Base-by-base conservation (phyloP, 1,140 invertebrate species). In the Drosophila jambulina region DNA sequence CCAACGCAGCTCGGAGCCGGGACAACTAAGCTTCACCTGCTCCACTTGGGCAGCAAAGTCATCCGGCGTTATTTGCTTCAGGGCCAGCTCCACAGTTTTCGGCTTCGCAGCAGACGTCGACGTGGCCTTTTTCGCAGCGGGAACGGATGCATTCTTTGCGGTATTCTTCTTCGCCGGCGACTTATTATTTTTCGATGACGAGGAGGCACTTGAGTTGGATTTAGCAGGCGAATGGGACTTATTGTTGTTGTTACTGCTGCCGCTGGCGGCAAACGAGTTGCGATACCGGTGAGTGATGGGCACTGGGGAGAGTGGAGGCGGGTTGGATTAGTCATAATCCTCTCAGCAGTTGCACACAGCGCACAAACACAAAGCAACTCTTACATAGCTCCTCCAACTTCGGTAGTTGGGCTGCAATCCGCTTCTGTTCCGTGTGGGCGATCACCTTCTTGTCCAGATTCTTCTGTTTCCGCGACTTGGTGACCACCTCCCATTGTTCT, bases 401-500 rank as follows among this genome's bases (percentile, higher is more conserved):
- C 4, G 94, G 94, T 56, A 95, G 94, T 53, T 95, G 95, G 54
- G 94, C 94, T 79, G 94, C 94, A 59, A 93, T 93, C 63, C 95
- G 93, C 85, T 95, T 94, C 80, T 94, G 93, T 54, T 91, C 77
- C 68, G 93, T 93, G 45, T 92, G 93, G 36, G 90, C 93, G 5
- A 32, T 60, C 4, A 92, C 75, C 46, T 92, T 92, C 49, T 91
- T 92, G n/a, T 92, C 91, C 3, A 92, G 59, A 87, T 93, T 94
- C 79, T 95, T 95, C 46, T 95, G 95, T 75, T 96, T 96, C 76
- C 96, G 96, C 60, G 93, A 95, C 86, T 95, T 96, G 43, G 95
- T 94, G 67, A 97, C 96, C 80, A 96, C 94, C 96, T 96, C 96
- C 96, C 96, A 97, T 90, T 96, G 95, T 59, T 80, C 84, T 70